phyloP scores from a whole-genome alignment of 2,797 vertebrate species.

The Alectoris magna region DNA sequence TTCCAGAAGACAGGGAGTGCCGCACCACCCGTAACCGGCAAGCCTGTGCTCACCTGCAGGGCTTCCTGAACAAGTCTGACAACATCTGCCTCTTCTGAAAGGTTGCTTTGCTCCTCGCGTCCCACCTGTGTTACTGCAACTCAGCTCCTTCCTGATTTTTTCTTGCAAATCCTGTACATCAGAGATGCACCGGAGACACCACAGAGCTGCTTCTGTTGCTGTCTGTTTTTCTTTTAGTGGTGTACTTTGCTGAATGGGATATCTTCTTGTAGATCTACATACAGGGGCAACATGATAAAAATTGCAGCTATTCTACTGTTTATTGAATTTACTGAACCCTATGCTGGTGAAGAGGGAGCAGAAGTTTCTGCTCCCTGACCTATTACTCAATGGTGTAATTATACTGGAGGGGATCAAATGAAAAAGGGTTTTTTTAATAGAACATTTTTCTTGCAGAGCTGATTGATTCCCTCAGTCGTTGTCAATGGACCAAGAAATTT shows the following conservation, averaged over 20 bases:
- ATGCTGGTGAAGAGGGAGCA: not conserved
- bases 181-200: not conserved
- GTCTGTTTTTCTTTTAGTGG: not conserved
- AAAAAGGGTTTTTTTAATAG: not conserved
- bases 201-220: not conserved
- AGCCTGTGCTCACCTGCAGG: conserved; percentile 62
- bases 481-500: not conserved
- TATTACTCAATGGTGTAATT: not conserved
- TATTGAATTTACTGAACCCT: not conserved
- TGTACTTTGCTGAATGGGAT: not conserved
- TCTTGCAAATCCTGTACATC: not conserved
- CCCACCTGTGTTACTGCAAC: fast-evolving
- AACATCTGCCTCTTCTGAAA: conserved; percentile 12
- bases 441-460: not conserved
- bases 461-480: not conserved
- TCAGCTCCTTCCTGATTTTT: not conserved
- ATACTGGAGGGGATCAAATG: not conserved
- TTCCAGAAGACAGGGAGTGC: conserved; percentile 59
- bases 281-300: not conserved
- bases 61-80: conserved; percentile 40
- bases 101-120: fast-evolving
- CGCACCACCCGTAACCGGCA: conserved; percentile 43
- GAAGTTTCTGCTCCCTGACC: not conserved
- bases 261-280: not conserved
- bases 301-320: not conserved